A percentile compares a stretch with the other conserved stretches of the same genome.
phyloP scores from a whole-genome alignment of 1,140 invertebrate genomes.

The Aporrectodea caliginosa region DNA sequence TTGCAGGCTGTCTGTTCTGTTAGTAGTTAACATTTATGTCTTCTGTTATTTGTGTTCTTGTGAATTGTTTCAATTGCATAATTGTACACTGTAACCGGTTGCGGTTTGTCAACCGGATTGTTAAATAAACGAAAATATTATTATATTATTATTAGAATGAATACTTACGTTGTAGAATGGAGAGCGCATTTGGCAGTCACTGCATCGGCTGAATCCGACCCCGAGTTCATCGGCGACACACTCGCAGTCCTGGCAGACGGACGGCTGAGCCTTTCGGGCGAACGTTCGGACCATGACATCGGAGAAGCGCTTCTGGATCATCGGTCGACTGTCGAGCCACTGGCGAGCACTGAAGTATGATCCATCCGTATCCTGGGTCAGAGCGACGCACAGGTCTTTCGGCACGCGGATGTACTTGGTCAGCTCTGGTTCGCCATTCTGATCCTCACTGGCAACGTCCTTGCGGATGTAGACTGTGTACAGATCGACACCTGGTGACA shows the following conservation, averaged over 20 bases:
- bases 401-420: constrained; percentile 69
- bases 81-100: too few species aligned
- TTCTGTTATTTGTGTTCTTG: background rate
- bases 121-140: too few species aligned
- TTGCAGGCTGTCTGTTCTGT: too few species aligned
- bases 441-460: constrained; percentile 60
- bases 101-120: too few species aligned
- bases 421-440: constrained; percentile 66
- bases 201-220: constrained; percentile 53
- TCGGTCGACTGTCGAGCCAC: constrained; percentile 32
- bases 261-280: constrained; percentile 62
- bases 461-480: constrained; percentile 71
- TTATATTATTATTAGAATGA: too few species aligned
- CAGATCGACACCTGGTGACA: constrained; percentile 71
- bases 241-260: constrained; percentile 68
- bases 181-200: constrained; percentile 37
- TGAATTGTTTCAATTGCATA: background rate
- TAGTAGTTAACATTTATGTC: too few species aligned
- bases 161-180: background rate
- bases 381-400: constrained; percentile 70
- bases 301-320: constrained; percentile 65
- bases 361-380: constrained; percentile 80
- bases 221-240: constrained; percentile 61
- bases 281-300: constrained; percentile 68
- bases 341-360: constrained; percentile 53